Evolutionary conservation across 2,113 vertebrate genomes (phyloP).

Genomic region (Xenus cinereus): DNA sequence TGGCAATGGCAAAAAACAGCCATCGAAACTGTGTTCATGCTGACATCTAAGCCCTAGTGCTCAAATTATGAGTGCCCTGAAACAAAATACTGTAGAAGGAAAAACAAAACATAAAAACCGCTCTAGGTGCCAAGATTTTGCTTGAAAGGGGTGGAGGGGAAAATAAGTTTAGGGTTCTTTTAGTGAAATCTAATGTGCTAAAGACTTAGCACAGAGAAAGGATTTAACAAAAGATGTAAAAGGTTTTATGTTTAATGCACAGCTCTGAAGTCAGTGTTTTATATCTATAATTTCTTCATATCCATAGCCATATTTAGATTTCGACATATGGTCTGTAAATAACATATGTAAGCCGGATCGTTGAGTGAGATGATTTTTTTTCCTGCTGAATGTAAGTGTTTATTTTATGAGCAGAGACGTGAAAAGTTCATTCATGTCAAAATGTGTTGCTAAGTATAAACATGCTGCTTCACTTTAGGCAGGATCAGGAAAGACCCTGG

Average conservation of each 20-base stretch:
- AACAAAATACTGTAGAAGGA: conserved; percentile 43
- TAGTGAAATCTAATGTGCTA: background rate
- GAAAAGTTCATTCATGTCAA: conserved; percentile 72
- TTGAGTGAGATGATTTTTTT: conserved; percentile 53
- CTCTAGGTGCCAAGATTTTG: background rate
- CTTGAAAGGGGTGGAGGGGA: background rate
- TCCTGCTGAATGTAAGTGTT: conserved; percentile 47
- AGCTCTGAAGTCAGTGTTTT: conserved; percentile 1
- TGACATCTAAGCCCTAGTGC: conserved; percentile 46
- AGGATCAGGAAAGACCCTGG: conserved; percentile 64
- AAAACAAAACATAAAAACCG: conserved; percentile 16
- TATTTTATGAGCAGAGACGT: conserved; percentile 71
- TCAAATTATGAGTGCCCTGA: conserved; percentile 53
- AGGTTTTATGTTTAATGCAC: background rate
- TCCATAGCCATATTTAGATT: conserved; percentile 49
- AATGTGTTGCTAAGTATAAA: conserved; percentile 71
- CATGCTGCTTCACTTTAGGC: conserved; percentile 64
- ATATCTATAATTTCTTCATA: conserved; percentile 36
- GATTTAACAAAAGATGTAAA: background rate
- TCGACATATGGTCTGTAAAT: conserved; percentile 49
- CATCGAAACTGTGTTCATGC: conserved; percentile 15
- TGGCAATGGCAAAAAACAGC: conserved; percentile 44
- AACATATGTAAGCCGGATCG: conserved; percentile 32
- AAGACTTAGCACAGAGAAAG: background rate
- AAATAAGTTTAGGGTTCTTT: background rate